phyloP scores from a whole-genome alignment of 1,140 invertebrate species.

The Cherax destructor region DNA sequence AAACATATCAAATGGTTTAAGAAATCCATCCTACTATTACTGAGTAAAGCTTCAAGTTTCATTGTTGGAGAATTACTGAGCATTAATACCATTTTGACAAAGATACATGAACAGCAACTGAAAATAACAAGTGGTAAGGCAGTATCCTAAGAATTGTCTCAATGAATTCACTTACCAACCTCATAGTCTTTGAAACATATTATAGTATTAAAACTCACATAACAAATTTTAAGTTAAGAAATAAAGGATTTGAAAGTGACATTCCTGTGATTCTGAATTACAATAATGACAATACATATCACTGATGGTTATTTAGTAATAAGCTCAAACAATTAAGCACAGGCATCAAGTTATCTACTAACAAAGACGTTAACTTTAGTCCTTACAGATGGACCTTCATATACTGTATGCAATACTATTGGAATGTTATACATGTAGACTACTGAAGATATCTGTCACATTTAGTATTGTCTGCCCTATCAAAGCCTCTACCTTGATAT shows the following conservation, averaged over 20 bases:
- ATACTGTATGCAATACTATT: neutral
- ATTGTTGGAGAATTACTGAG: no score
- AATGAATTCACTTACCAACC: neutral
- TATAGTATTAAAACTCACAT: neutral
- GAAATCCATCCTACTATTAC: neutral
- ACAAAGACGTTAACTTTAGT: neutral
- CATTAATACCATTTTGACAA: neutral
- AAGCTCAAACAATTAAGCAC: neutral
- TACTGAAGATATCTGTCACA: neutral
- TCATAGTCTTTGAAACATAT: neutral
- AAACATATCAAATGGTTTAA: neutral
- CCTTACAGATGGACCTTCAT: neutral
- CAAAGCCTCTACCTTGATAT: neutral
- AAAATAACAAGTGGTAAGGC: neutral
- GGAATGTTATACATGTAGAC: neutral
- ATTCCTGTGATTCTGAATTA: no score
- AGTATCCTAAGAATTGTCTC: constrained; percentile 12
- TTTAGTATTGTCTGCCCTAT: neutral
- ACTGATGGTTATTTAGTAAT: neutral
- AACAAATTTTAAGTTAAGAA: no score
- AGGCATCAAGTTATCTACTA: neutral
- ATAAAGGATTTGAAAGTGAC: no score
- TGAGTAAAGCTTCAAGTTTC: neutral
- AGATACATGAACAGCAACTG: neutral
- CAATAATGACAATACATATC: no score